phyloP scores from a whole-genome alignment of 2,113 vertebrate genomes.

The Perca fluviatilis region DNA sequence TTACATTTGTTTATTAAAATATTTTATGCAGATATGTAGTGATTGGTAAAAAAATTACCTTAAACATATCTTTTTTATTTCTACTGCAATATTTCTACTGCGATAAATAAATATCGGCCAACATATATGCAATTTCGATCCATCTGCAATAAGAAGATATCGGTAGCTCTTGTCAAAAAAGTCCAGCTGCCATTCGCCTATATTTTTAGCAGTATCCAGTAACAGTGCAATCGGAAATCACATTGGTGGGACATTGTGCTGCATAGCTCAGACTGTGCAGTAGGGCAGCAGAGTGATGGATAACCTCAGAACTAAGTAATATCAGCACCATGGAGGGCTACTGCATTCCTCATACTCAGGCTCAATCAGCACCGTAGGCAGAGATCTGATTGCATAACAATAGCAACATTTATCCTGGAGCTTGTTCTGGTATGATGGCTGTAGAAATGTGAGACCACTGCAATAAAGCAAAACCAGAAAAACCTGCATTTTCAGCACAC shows the following conservation, averaged over 20 bases:
- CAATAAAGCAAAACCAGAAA: neutral
- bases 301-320: neutral
- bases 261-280: neutral
- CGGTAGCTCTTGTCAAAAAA: neutral
- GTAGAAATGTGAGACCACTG: neutral
- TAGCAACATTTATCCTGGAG: neutral
- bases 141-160: neutral
- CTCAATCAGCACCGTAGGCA: neutral
- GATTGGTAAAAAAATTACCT: too few species aligned
- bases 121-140: neutral
- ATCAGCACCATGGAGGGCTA: conserved; percentile 14
- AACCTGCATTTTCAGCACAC: neutral
- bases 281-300: neutral
- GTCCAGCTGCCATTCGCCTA: neutral
- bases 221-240: neutral
- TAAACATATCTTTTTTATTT: too few species aligned
- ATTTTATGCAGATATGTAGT: too few species aligned
- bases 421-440: too few species aligned
- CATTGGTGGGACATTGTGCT: too few species aligned
- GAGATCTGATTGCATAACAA: neutral
- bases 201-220: neutral
- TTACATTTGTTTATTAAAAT: too few species aligned
- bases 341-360: neutral
- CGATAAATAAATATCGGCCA: neutral
- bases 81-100: too few species aligned